Conservation (phyloP, 2,888 invertebrate species). For the Drosophila buzzatii region DNA sequence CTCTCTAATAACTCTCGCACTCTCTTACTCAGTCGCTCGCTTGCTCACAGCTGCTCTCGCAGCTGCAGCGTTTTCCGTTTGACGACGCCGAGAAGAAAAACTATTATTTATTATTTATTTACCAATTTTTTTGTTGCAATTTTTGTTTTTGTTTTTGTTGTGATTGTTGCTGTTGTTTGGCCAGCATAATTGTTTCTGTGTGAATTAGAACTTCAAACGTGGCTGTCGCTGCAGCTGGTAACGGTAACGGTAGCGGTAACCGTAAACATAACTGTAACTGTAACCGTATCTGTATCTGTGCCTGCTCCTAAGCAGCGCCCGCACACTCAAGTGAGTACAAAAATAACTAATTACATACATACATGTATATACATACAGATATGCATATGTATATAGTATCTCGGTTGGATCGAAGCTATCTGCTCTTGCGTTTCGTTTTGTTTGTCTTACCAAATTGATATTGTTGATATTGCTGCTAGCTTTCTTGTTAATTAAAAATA, state of each 20-base stretch:
- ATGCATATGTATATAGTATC: background rate
- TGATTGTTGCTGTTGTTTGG: conserved; percentile 10
- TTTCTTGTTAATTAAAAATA: conserved; percentile 54
- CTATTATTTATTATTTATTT: conserved; percentile 28
- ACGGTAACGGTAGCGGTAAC: conserved; percentile 10
- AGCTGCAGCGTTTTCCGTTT: conserved; percentile 32
- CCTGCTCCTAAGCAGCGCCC: conserved; percentile 20
- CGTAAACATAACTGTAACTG: background rate
- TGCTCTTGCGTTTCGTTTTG: conserved; percentile 13
- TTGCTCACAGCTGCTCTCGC: background rate
- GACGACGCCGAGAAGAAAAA: conserved; percentile 18
- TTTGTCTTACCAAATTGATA: conserved; percentile 49
- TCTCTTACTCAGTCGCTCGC: background rate
- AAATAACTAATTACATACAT: background rate
- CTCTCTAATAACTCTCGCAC: background rate
- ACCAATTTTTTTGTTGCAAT: background rate
- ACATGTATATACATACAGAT: background rate
- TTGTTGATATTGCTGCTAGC: conserved; percentile 57
- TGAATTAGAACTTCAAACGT: conserved; percentile 12
- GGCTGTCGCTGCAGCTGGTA: background rate
- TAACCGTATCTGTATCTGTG: conserved; percentile 4
- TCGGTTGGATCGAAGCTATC: conserved; percentile 5
- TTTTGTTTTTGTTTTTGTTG: conserved; percentile 7
- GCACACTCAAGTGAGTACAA: conserved; percentile 40
- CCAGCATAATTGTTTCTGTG: conserved; percentile 41